Evolutionary conservation across 2,113 vertebrate species (phyloP).

Genomic region (Etheostoma spectabile): DNA sequence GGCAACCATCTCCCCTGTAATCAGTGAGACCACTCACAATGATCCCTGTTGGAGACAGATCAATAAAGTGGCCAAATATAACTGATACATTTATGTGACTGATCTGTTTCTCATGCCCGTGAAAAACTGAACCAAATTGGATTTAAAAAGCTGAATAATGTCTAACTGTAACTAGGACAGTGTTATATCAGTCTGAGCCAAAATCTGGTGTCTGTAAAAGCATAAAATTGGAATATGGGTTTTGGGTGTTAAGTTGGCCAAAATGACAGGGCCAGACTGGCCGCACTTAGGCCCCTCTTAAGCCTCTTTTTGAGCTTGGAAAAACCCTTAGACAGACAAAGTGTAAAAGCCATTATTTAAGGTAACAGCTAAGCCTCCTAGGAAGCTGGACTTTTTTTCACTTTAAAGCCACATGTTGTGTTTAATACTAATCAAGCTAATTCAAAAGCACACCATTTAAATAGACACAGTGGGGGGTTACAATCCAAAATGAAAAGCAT

Average conservation of each 20-base stretch:
- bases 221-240: constrained; percentile 46
- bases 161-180: constrained; percentile 36
- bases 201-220: constrained; percentile 47
- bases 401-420: constrained; percentile 60
- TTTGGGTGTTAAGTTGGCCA: constrained; percentile 49
- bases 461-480: constrained; percentile 42
- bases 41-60: neutral
- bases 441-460: constrained; percentile 59
- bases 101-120: constrained; percentile 11
- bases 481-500: constrained; percentile 60
- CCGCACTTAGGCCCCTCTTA: constrained; percentile 15
- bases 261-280: constrained; percentile 34
- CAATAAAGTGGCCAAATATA: constrained; percentile 20
- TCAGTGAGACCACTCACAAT: constrained; percentile 14
- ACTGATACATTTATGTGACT: constrained; percentile 30
- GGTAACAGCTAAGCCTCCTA: constrained; percentile 45
- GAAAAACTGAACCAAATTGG: constrained; percentile 45
- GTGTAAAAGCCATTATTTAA: constrained; percentile 38
- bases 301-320: constrained; percentile 45
- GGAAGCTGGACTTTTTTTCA: constrained; percentile 30
- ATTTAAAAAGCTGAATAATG: constrained; percentile 50
- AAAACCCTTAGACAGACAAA: constrained; percentile 37
- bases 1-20: constrained; percentile 25
- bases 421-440: constrained; percentile 58
- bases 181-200: constrained; percentile 38